phyloP scores from a whole-genome alignment of 1,140 invertebrate genomes.

The Bradysia coprophila region DNA sequence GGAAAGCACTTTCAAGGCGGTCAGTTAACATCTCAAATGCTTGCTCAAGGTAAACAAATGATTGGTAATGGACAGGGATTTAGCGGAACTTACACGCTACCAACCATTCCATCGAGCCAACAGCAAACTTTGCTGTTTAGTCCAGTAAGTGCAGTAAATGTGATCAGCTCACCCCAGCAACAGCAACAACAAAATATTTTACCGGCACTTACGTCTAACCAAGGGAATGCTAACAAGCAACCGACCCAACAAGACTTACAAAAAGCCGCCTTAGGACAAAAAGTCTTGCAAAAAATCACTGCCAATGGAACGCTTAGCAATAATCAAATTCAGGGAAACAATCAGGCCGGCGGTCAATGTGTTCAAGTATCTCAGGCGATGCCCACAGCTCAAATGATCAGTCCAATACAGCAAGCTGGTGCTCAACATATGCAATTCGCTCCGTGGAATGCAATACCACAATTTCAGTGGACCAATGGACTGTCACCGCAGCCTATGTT shows the following conservation, averaged over 20 bases:
- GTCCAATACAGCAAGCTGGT: conserved; percentile 37
- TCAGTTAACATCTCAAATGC: conserved; percentile 57
- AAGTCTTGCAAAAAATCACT: conserved; percentile 32
- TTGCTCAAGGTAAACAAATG: conserved; percentile 48
- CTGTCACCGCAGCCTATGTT: conserved; percentile 42
- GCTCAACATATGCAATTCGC: conserved; percentile 38
- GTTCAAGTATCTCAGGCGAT: conserved; percentile 46
- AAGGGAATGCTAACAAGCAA: conserved; percentile 10
- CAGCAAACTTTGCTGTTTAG: conserved; percentile 64
- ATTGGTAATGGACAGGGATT: conserved; percentile 31
- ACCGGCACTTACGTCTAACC: conserved; percentile 11
- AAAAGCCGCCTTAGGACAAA: conserved; percentile 28
- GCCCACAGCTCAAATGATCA: conserved; percentile 40
- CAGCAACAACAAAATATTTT: conserved; percentile 16
- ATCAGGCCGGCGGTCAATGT: conserved; percentile 33
- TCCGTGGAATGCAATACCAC: conserved; percentile 36
- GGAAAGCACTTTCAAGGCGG: conserved; percentile 65
- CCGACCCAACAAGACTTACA: conserved; percentile 9
- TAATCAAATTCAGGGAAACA: conserved; percentile 14
- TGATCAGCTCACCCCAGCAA: conserved; percentile 50
- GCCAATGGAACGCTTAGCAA: not conserved
- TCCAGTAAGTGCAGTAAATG: conserved; percentile 35
- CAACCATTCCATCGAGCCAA: conserved; percentile 55
- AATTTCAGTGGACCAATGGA: conserved; percentile 43
- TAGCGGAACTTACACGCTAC: conserved; percentile 41